phyloP scores from a whole-genome alignment of 1,140 invertebrate species.

The Aphidius gifuensis region DNA sequence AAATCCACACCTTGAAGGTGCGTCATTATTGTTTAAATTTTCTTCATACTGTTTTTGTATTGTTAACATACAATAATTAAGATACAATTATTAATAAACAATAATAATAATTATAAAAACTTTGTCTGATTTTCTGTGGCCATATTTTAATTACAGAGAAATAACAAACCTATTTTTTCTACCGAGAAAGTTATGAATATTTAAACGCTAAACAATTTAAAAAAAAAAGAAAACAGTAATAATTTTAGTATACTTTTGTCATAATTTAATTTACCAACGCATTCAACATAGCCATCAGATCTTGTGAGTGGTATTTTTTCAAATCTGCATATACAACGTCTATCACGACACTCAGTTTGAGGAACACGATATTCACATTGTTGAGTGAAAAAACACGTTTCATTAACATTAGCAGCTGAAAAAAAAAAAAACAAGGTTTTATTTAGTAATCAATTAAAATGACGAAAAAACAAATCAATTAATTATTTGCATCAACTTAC shows the following conservation, averaged over 20 bases:
- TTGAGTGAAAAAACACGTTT: conserved; percentile 76
- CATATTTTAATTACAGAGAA: too few species aligned
- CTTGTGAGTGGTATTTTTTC: conserved; percentile 68
- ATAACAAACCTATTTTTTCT: too few species aligned
- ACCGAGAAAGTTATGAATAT: too few species aligned
- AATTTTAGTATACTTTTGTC: neutral
- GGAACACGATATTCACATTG: conserved; percentile 70
- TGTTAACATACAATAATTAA: too few species aligned
- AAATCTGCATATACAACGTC: conserved; percentile 71
- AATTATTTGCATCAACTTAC: conserved; percentile 55
- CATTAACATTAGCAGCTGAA: conserved; percentile 75
- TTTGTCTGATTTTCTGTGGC: too few species aligned
- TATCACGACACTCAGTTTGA: conserved; percentile 75
- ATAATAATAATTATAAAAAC: too few species aligned
- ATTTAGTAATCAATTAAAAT: conserved; percentile 17
- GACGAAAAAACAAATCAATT: conserved; percentile 2
- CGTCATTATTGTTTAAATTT: too few species aligned
- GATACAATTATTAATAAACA: too few species aligned
- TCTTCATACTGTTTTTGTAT: too few species aligned
- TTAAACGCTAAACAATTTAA: too few species aligned
- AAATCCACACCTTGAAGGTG: too few species aligned
- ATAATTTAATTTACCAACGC: conserved; percentile 60
- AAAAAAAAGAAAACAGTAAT: too few species aligned
- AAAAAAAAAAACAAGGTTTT: conserved; percentile 33
- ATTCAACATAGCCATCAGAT: conserved; percentile 66